A percentile compares a stretch with the other conserved stretches of the same genome.
Evolutionary conservation across 2,888 invertebrate species (phyloP).

Genomic region (Iphiclides podalirius): DNA sequence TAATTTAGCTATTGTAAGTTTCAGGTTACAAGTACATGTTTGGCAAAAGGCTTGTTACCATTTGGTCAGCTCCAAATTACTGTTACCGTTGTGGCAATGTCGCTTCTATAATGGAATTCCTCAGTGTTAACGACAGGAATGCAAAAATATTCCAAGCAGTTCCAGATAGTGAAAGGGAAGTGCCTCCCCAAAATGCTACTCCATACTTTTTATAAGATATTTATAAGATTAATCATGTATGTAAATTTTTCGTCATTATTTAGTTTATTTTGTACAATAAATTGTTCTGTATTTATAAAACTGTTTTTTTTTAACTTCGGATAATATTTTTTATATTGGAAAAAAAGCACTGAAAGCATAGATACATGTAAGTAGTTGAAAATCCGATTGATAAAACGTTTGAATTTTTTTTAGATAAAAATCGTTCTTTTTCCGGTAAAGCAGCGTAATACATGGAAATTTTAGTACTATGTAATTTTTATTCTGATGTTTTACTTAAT

Average conservation of each 20-base stretch:
- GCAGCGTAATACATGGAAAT: too few species aligned
- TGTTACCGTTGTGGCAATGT: conserved; percentile 99
- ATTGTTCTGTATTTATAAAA: conserved; percentile 52
- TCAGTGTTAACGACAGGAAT: conserved; percentile 86
- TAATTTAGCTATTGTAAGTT: too few species aligned
- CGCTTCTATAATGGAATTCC: conserved; percentile 96
- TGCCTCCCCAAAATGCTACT: conserved; percentile 94
- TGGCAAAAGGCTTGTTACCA: conserved; percentile 96
- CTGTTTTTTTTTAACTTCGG: conserved; percentile 24
- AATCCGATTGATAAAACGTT: too few species aligned
- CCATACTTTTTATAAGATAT: conserved; percentile 94
- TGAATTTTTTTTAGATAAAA: too few species aligned
- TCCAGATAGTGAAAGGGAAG: conserved; percentile 95
- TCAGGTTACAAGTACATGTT: conserved; percentile 98
- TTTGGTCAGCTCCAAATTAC: conserved; percentile 99
- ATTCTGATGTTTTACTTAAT: too few species aligned
- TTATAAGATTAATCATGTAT: conserved; percentile 51
- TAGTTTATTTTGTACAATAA: conserved; percentile 47
- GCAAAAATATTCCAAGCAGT: conserved; percentile 97
- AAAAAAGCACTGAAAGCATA: too few species aligned
- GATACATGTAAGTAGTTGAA: too few species aligned
- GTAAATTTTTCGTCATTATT: conserved; percentile 47
- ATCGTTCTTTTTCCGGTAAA: too few species aligned
- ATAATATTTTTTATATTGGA: too few species aligned
- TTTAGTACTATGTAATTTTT: too few species aligned